Evolutionary conservation across 2,888 invertebrate genomes (phyloP), one percentile per base, ranked within the genome.

Genomic region (Lasius platythorax): DNA sequence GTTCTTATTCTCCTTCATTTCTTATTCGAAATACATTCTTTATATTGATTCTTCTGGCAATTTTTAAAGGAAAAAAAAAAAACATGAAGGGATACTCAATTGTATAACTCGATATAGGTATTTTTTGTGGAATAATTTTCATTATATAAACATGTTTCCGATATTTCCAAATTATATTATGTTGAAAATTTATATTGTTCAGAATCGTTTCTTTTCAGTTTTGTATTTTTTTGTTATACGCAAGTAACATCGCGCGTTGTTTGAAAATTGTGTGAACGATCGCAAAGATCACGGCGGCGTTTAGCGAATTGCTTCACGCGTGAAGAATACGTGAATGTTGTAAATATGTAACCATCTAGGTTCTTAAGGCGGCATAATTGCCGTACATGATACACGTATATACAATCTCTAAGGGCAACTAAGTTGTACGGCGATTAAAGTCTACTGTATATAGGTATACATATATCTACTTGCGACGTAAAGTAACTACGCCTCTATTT

Each of bases 401-500:
- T 84, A 66, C 83, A 85, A 53, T 85, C 84, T 79, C 75, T 75
- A 64, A 85, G 46, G 73, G 79, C 46, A 83, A 68, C 85, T 75
- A 81, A 75, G 64, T 64, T 75, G 70, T 68, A 70, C 66, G 85
- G 70, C 85, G 84, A 84, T 37, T 73, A 79, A 72, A 78, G 79
- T 85, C 87, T 85, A 83, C 79, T 87, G 88, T 91, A 91, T 82
- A 91, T 90, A 90, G 79, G 56, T 87, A 89, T 87, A 89, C 72
- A 86, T 88, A 89, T 67, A 64, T 43, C 58, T 85, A 90, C 74
- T 85, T 89, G 87, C 87, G 87, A 88, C 82, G 76, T 81, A 88
- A 85, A 89, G 85, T 89, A 87, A 83, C 82, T 84, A 88, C 87
- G 87, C 85, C 91, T 79, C 85, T 85, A 89, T 91, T 46, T 91